Base-by-base conservation (phyloP, 37 sponge, comb jelly and placozoan species). In the Bolinopsis microptera region DNA sequence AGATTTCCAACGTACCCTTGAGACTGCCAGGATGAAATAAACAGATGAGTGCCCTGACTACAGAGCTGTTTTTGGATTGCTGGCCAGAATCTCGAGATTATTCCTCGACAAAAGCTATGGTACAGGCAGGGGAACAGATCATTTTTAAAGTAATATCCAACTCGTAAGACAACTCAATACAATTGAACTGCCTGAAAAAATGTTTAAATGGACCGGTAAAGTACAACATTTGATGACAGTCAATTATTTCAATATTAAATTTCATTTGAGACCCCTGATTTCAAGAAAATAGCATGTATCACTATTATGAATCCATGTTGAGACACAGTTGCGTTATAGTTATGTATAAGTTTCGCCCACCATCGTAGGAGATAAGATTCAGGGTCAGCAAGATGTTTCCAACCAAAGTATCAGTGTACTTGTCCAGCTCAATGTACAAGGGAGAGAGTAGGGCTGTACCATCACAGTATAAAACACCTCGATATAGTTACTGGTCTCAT, bases 401-500 rank as follows among this genome's bases (percentile, higher is more conserved):
- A 13, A 40, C 36, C 35, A 86, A 41, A 5, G 3, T 16, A 34
- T 86, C 90, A 39, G 90, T 86, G 35, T 86, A 86, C 61, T 86
- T 86, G 90, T 86, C 90, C 90, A 86, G 48, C 28, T 86, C 90
- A 26, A n/a, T 40, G 28, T 86, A 86, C 13, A 86, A 86, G 61
- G 90, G 90, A 33, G 90, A 86, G 18, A 86, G 35, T 5, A 41
- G 61, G 35, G 61, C 90, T 25, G 34, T 39, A 26, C 61, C 90
- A 0, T 39, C 41, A 40, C 41, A 39, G 16, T n/a, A 86, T 86
- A 27, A 41, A 86, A 26, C 90, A 86, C n/a, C 13, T 39, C 90
- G 13, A 86, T 38, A 23, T 40, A 35, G 0, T 86, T 48, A 5
- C 8, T 39, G 0, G 1, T 18, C 18, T 77, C 80, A 34, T 77